Conservation (phyloP, 1,140 invertebrate genomes). For the Campoletis sonorensis region DNA sequence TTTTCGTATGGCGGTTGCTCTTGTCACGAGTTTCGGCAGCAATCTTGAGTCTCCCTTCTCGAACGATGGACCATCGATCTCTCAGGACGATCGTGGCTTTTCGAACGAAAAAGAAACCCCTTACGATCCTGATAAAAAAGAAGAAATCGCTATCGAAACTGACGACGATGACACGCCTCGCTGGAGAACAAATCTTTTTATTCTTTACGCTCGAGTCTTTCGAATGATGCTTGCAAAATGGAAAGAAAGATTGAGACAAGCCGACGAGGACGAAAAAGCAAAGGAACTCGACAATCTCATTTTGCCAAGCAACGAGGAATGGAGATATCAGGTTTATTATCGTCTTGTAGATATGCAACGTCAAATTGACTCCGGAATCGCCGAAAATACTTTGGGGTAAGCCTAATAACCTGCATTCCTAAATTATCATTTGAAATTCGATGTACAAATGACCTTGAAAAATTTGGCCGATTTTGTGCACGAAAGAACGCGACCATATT, state of each 20-base stretch:
- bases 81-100: not conserved
- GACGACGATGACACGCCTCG: slow-evolving; percentile 32
- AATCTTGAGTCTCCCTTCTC: not conserved
- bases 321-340: slow-evolving; percentile 85
- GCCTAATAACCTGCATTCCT: slow-evolving; percentile 28
- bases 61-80: slow-evolving; percentile 2
- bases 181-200: slow-evolving; percentile 59
- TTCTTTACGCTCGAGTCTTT: slow-evolving; percentile 66
- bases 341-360: slow-evolving; percentile 84
- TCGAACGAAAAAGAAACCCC: not conserved
- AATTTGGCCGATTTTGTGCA: not conserved
- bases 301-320: slow-evolving; percentile 85
- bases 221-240: slow-evolving; percentile 62
- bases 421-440: slow-evolving; percentile 22
- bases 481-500: too few relatives aligned
- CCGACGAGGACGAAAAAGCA: slow-evolving; percentile 54
- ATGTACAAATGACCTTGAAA: not conserved
- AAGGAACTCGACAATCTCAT: slow-evolving; percentile 69
- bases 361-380: slow-evolving; percentile 61
- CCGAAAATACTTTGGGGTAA: slow-evolving; percentile 46
- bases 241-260: slow-evolving; percentile 43
- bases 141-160: slow-evolving; percentile 12
- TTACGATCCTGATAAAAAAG: not conserved
- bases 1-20: not conserved
- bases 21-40: not conserved